A percentile compares a stretch with the other conserved stretches of the same genome.
Evolutionary conservation across 2,888 invertebrate species (phyloP).

Genomic region (Dasypogon diadema): DNA sequence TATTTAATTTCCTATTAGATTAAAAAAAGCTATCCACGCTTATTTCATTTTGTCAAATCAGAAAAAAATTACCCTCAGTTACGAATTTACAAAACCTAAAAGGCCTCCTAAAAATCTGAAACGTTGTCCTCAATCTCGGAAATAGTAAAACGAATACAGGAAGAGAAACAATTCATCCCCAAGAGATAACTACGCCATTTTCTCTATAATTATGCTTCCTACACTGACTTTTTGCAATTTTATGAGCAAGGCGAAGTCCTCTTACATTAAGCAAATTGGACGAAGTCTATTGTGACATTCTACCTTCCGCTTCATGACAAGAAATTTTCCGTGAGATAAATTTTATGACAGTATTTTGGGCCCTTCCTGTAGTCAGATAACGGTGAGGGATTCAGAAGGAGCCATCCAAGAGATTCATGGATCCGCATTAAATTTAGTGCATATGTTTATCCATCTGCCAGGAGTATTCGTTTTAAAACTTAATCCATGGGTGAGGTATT

Average conservation of each 20-base stretch:
- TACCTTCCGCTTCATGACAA: slow-evolving; percentile 44
- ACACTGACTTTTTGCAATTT: slow-evolving; percentile 22
- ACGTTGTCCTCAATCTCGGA: too few relatives aligned
- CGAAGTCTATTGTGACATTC: slow-evolving; percentile 35
- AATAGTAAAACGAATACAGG: not conserved
- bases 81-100: too few relatives aligned
- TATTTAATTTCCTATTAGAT: too few relatives aligned
- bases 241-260: slow-evolving; percentile 19
- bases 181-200: slow-evolving; percentile 30
- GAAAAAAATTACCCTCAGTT: too few relatives aligned
- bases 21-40: too few relatives aligned
- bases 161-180: slow-evolving; percentile 4
- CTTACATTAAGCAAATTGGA: slow-evolving; percentile 43
- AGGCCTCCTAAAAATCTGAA: too few relatives aligned
- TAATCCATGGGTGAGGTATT: slow-evolving; percentile 36
- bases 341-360: slow-evolving; percentile 35
- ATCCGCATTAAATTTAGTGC: slow-evolving; percentile 13
- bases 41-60: too few relatives aligned
- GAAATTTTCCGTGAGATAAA: slow-evolving; percentile 47
- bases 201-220: slow-evolving; percentile 28
- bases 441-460: slow-evolving; percentile 34
- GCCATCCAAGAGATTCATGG: slow-evolving; percentile 19
- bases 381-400: slow-evolving; percentile 9
- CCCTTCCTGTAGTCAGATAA: slow-evolving; percentile 22
- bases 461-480: slow-evolving; percentile 18